Base-by-base conservation (phyloP, 64 coral and sea anemone species). In the Actinia equina region DNA sequence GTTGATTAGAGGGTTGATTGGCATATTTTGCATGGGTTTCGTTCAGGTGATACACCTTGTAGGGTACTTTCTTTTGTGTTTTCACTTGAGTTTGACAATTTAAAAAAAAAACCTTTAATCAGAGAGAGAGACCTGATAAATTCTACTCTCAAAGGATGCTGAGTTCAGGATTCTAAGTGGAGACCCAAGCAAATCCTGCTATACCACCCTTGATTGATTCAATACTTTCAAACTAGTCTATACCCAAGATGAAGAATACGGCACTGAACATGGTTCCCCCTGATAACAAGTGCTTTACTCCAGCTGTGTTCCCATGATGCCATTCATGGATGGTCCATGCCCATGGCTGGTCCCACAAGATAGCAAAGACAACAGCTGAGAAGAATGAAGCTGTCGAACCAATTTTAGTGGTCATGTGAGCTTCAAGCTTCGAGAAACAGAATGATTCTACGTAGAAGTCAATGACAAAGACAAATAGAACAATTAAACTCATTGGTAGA, bases 381-480 rank as follows among this genome's bases (percentile, higher is more conserved):
- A 98, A 65, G 86, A 98, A 98, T n/a, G 96, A 98, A 37, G 93
- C 96, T 22, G 57, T 86, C 4, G 96, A 94, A 20, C 96, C 91
- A 15, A 94, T 82, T 44, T 95, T 98, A 22, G 82, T 81, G 12
- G 93, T 93, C 62, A 70, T 65, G 27, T 88, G 77, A 11, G 77
- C 76, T 61, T 98, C 96, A 42, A 98, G 88, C 70, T 98, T 98
- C 23, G 96, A 90, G 19, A 87, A 55, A 49, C 96, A 98, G 88
- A 98, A 92, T 55, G 93, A 92, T 44, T 98, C 93, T 27, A 98
- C 91, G 55, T 98, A 98, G 78, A 98, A 98, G 62, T 98, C 96
- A 54, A 98, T 78, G 30, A 94, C 87, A 58, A 92, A 95, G 10
- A 94, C 84, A 84, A 95, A 92, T 16, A 94, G 92, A 19, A 93